A percentile compares a stretch with the other conserved stretches of the same genome.
Conservation (phyloP, 2,888 invertebrate species). For the Eristalis tenax region DNA sequence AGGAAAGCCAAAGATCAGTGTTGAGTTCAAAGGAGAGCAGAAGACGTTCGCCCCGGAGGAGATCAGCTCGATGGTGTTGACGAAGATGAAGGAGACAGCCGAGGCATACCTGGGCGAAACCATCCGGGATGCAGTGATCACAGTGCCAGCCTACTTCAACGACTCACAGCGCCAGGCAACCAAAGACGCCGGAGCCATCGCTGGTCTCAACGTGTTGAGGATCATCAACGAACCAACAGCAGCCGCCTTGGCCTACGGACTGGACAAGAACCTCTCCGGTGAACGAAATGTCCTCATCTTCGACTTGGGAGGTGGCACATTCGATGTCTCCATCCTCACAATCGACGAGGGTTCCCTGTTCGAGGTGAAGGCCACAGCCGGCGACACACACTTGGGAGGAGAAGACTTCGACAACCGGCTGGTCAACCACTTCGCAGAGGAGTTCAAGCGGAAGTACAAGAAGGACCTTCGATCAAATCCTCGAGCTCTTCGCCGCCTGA, state of each 20-base stretch:
- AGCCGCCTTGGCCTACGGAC: constrained; percentile 95
- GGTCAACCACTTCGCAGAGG: constrained; percentile 92
- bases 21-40: constrained; percentile 92
- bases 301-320: constrained; percentile 88
- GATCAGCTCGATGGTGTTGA: constrained; percentile 95
- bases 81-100: constrained; percentile 96
- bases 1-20: constrained; percentile 91
- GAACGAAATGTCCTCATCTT: constrained; percentile 89
- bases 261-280: constrained; percentile 89
- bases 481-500: constrained; percentile 86
- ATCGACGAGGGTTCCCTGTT: constrained; percentile 95
- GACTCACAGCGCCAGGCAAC: constrained; percentile 95
- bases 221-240: constrained; percentile 97
- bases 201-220: constrained; percentile 93
- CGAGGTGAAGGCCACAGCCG: constrained; percentile 97
- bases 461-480: constrained; percentile 87
- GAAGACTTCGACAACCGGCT: constrained; percentile 95
- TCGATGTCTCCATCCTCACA: constrained; percentile 95
- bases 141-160: constrained; percentile 95
- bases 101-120: constrained; percentile 93
- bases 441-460: constrained; percentile 90
- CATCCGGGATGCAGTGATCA: constrained; percentile 93
- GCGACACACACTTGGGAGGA: constrained; percentile 96
- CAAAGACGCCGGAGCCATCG: constrained; percentile 95
- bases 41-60: constrained; percentile 96